Evolutionary conservation across 2,113 vertebrate species (phyloP).

Genomic region (Pteruthius melanotis): DNA sequence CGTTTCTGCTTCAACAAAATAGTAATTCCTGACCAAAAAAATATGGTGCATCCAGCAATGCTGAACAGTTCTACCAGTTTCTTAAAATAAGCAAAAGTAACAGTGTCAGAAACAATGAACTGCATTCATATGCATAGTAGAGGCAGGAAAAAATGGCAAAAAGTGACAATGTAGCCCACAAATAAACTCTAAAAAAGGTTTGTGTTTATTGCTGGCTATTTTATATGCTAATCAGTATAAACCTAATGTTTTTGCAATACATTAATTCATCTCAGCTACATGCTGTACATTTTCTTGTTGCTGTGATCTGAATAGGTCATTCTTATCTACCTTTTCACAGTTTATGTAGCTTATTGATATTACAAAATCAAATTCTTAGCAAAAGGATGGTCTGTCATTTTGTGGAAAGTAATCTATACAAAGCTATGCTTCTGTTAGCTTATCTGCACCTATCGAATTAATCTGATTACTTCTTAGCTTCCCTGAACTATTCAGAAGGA

Average conservation of each 20-base stretch:
- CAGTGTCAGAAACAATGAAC: not conserved
- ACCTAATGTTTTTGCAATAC: not conserved
- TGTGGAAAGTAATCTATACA: not conserved
- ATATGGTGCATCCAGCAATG: not conserved
- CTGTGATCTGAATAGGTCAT: not conserved
- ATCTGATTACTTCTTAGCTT: not conserved
- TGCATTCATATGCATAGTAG: not conserved
- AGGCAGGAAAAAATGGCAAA: not conserved
- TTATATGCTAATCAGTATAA: not conserved
- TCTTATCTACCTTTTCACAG: not conserved
- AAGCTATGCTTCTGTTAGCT: not conserved
- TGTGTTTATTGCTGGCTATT: not conserved
- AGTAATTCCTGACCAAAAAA: not conserved
- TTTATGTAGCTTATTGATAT: not conserved
- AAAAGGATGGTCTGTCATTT: not conserved
- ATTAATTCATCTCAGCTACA: not conserved
- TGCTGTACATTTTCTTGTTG: not conserved
- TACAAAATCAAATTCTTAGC: not conserved
- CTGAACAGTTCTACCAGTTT: not conserved
- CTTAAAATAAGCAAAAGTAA: not conserved
- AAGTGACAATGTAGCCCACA: not conserved
- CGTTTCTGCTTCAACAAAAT: not conserved
- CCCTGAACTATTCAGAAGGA: not conserved
- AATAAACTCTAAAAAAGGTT: not conserved
- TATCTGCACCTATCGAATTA: not conserved